Conservation (phyloP, 64 coral and sea anemone species). For the Hydrozoanthus tunicans region DNA sequence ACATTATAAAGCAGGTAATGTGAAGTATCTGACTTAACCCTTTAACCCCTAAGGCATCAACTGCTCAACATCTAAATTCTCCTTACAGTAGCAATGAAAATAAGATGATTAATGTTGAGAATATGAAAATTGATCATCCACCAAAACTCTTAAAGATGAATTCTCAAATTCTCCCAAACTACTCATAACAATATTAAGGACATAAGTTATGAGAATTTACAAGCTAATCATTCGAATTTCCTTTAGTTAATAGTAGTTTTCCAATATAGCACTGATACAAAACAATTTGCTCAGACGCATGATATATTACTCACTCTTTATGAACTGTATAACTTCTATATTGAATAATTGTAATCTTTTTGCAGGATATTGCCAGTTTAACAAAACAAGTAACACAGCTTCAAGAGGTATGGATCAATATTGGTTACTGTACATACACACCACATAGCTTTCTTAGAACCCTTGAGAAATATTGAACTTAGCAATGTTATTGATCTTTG, state of each 20-base stretch:
- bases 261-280: too few species aligned
- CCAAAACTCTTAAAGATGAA: too few species aligned
- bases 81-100: not conserved
- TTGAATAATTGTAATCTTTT: not conserved
- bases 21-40: not conserved
- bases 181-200: too few species aligned
- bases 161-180: too few species aligned
- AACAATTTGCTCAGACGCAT: not conserved
- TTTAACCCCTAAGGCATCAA: not conserved
- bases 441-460: not conserved
- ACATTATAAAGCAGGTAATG: slow-evolving; percentile 97
- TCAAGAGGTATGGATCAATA: slow-evolving; percentile 79
- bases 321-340: not conserved
- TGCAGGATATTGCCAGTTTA: slow-evolving; percentile 92
- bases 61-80: not conserved
- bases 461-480: too few species aligned
- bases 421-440: not conserved
- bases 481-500: too few species aligned
- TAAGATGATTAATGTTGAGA: too few species aligned
- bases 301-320: not conserved
- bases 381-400: slow-evolving; percentile 90
- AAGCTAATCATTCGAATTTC: too few species aligned
- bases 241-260: too few species aligned
- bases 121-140: too few species aligned
- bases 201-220: too few species aligned